Evolutionary conservation across 2,113 vertebrate species (phyloP), one percentile per base, ranked within the genome.

Genomic region (Tichodroma muraria): DNA sequence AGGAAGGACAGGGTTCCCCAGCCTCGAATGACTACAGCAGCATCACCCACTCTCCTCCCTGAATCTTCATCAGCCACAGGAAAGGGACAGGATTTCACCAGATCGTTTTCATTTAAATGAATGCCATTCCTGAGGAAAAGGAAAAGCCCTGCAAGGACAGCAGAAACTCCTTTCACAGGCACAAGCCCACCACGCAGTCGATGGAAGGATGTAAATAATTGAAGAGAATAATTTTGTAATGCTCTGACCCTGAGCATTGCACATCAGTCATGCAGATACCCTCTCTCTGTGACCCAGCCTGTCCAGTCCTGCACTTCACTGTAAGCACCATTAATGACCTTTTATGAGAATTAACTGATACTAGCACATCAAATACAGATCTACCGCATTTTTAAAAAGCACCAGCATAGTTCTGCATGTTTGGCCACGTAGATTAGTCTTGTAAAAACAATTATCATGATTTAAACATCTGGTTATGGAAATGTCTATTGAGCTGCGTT

Each of bases 151-250:
- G 24, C 16, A 33, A 72, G 65, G 80, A 50, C 40, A 49, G 59
- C 52, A 91, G 89, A 68, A 94, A 54, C 80, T 81, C 94, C 91
- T 71, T 88, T 63, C 88, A 49, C 72, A 44, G 70, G 71, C 80
- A 92, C 60, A 64, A 77, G 89, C 94, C 88, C 45, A 15, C 89
- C 60, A 49, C 10, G 7, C 79, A 13, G 75, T 95, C 94, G 75
- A 97, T 94, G 78, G 59, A 65, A 10, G 23, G 65, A 81, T 3
- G 22, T 98, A 91, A 98, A 98, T 98, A 98, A 98, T 98, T 98
- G 82, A 98, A 87, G 59, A 97, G 96, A 96, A 97, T 93, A 93
- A 92, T 97, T 98, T 97, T 96, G 94, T 95, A 93, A 97, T 95
- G 95, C 10, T 8, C 87, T 97, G 96, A 97, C 97, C 97, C 80